These are phyloP conservation scores for Sylvia atricapilla DNA, from an alignment of 2,113 vertebrate genomes.

Conservation along the genomic window DNA sequence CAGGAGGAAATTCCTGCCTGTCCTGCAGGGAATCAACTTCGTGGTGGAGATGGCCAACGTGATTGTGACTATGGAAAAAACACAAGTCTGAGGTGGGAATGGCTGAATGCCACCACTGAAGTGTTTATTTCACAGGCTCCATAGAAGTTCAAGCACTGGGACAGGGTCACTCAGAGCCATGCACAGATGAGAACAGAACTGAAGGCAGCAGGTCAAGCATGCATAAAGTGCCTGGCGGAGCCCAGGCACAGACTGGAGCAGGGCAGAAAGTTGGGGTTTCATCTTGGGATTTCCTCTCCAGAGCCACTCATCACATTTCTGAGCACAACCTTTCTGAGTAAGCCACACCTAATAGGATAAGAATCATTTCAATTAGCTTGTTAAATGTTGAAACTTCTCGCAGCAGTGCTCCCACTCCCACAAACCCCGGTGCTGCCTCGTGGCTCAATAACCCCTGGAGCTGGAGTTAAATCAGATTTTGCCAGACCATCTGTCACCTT, in stretches of 20 bases:
- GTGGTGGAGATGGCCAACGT: neutral
- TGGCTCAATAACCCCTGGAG: neutral
- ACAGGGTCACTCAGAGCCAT: neutral
- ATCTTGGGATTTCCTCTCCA: neutral
- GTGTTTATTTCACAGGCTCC: neutral
- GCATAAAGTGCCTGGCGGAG: neutral
- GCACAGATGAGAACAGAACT: neutral
- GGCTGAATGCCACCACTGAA: neutral
- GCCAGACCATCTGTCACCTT: conserved; percentile 20
- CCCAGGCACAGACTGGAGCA: neutral
- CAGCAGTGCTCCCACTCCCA: neutral
- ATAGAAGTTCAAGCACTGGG: accelerated
- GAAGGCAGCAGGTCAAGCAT: conserved; percentile 3
- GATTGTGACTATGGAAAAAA: neutral
- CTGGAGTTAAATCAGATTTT: neutral
- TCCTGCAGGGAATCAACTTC: accelerated
- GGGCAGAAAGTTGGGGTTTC: neutral
- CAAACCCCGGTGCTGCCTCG: neutral
- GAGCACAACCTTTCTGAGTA: neutral
- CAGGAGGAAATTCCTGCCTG: neutral
- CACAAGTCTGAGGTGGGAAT: neutral
- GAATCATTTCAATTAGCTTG: neutral
- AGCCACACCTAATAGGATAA: neutral
- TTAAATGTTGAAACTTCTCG: neutral
- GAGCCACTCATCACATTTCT: accelerated